phyloP scores from a whole-genome alignment of 2,888 invertebrate genomes.

The Myopa tessellatipennis region DNA sequence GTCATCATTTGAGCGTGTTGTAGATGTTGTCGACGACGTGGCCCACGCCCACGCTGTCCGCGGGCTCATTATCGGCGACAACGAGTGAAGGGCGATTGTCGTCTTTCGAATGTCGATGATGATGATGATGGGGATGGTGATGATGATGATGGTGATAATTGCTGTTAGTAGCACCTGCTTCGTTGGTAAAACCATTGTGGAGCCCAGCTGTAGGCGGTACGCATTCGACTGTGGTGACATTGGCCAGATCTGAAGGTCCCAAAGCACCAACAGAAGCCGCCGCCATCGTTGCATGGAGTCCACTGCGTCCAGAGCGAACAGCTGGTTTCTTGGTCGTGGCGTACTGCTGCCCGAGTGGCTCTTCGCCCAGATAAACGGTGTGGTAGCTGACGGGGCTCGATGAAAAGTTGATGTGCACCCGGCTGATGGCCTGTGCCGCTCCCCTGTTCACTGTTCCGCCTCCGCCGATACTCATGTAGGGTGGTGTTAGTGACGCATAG shows the following conservation, averaged over 20 bases:
- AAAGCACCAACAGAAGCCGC: background rate
- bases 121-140: slow-evolving; percentile 28
- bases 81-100: slow-evolving; percentile 52
- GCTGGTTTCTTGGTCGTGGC: slow-evolving; percentile 29
- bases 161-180: background rate
- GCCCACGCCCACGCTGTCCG: slow-evolving; percentile 50
- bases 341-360: slow-evolving; percentile 59
- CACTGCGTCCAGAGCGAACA: slow-evolving; percentile 6
- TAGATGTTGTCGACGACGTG: slow-evolving; percentile 64
- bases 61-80: slow-evolving; percentile 48
- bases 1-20: slow-evolving; percentile 69
- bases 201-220: background rate
- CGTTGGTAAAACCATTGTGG: background rate
- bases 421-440: slow-evolving; percentile 61
- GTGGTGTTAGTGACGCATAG: slow-evolving; percentile 60
- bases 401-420: slow-evolving; percentile 64
- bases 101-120: slow-evolving; percentile 31
- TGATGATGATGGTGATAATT: background rate
- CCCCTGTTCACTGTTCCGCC: slow-evolving; percentile 40
- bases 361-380: slow-evolving; percentile 61
- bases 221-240: slow-evolving; percentile 32
- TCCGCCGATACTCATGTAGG: slow-evolving; percentile 37
- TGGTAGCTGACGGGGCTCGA: slow-evolving; percentile 63
- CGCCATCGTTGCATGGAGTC: background rate
- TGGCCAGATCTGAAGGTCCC: slow-evolving; percentile 12